Evolutionary conservation across 2,797 vertebrate genomes (phyloP), one percentile per base, ranked within the genome.

Genomic region (Sebastes flavidus): DNA sequence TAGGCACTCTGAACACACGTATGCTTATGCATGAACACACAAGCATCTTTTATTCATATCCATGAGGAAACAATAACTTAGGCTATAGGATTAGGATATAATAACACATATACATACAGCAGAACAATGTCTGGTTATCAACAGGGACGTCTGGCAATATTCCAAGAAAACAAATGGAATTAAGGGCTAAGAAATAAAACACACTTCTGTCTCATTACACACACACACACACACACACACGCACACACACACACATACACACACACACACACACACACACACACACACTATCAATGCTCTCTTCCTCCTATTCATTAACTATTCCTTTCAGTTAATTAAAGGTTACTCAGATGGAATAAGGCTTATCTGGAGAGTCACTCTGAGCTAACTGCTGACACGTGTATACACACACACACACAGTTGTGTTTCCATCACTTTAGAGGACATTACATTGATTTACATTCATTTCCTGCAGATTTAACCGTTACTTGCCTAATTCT

Each of bases 191-290:
- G 27, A 59, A 70, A 66, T 36, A 52, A 55, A 75, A 77, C n/a
- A 77, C 46, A 65, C 16, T 36, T 54, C 5, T 62, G 11, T 62
- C 30, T 62, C 11, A 22, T 62, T 18, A 29, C 8, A 54, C 25
- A 49, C 9, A 88, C 94, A 96, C 2, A 73, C 24, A 58, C 38
- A 13, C 34, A 63, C 49, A 87, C 95, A 95, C 4, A 72, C 29
- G 1, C 25, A 54, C 34, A 54, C 27, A 87, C 96, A 96, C 88
- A 96, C 94, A n/a, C n/a, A n/a, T n/a, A 90, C 96, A 96, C 96
- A 95, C 4, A 69, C 36, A 46, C 34, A 49, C 27, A 87, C 96
- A 96, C 88, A 96, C 94, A 89, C 96, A 96, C 96, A 46, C 36
- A 65, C 66, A 59, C 71, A 63, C 38, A 52, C 27, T 66, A 71